Evolutionary conservation across 2,113 vertebrate genomes (phyloP).

Genomic region (Mustela nigripes): DNA sequence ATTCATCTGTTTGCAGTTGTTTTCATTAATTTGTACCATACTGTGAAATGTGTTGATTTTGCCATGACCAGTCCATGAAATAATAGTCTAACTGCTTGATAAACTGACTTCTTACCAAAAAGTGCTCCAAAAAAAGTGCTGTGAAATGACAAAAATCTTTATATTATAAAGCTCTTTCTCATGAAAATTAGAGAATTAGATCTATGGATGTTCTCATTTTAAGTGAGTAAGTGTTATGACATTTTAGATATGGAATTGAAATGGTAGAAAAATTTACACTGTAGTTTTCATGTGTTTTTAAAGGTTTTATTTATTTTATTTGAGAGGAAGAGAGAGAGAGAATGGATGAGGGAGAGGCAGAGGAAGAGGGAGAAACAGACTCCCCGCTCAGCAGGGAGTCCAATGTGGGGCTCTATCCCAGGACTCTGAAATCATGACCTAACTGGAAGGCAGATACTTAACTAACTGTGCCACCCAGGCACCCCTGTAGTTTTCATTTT

Average conservation of each 20-base stretch:
- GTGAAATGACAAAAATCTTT: slow-evolving; percentile 70
- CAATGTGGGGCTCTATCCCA: neutral
- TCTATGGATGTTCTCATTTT: neutral
- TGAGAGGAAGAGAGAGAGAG: neutral
- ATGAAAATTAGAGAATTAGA: slow-evolving; percentile 35
- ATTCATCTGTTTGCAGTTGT: slow-evolving; percentile 78
- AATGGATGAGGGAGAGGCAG: neutral
- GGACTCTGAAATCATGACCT: neutral
- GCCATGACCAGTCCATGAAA: slow-evolving; percentile 82
- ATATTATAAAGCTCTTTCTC: slow-evolving; percentile 52
- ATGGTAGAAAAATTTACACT: neutral
- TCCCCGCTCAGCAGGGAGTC: neutral
- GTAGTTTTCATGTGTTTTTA: neutral
- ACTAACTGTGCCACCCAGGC: neutral
- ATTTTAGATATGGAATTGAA: neutral
- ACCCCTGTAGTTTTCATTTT: neutral
- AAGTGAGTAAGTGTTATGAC: neutral
- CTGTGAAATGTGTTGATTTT: slow-evolving; percentile 84
- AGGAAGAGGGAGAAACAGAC: neutral
- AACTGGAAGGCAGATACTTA: neutral
- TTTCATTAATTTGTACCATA: slow-evolving; percentile 81
- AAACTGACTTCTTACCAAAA: slow-evolving; percentile 67
- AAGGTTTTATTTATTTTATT: neutral
- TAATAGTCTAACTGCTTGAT: slow-evolving; percentile 77
- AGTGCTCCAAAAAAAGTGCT: slow-evolving; percentile 47